A percentile compares a stretch with the other conserved stretches of the same genome.
Conservation (phyloP, 2,888 invertebrate genomes). For the Netelia fuscicornis region DNA sequence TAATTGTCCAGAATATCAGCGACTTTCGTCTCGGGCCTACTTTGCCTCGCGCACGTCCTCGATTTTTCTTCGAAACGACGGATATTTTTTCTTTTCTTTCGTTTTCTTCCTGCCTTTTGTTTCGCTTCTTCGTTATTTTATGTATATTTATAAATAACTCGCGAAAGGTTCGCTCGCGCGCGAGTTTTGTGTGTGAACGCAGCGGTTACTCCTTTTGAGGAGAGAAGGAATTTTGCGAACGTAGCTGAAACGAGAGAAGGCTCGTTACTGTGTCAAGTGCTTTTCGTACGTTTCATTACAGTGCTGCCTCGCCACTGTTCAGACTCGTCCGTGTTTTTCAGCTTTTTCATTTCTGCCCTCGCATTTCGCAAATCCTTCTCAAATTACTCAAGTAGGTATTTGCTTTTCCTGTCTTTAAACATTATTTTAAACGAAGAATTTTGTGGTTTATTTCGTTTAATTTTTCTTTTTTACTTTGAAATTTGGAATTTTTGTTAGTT, state of each 20-base stretch:
- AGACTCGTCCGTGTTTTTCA: neutral
- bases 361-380: too few species aligned
- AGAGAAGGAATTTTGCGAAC: slow-evolving; percentile 43
- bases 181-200: slow-evolving; percentile 20
- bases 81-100: slow-evolving; percentile 12
- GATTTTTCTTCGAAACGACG: slow-evolving; percentile 43
- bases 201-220: slow-evolving; percentile 55
- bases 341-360: too few species aligned
- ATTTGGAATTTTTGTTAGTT: too few species aligned
- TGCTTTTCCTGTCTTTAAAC: neutral
- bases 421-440: neutral
- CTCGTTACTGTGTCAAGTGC: slow-evolving; percentile 46
- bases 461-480: too few species aligned
- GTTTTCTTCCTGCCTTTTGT: slow-evolving; percentile 8
- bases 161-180: neutral
- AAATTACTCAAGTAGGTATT: neutral
- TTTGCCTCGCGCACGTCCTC: slow-evolving; percentile 42
- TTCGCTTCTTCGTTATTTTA: slow-evolving; percentile 32
- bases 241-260: slow-evolving; percentile 45
- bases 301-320: neutral
- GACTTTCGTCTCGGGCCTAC: slow-evolving; percentile 44
- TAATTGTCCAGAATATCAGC: slow-evolving; percentile 19
- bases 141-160: slow-evolving; percentile 43
- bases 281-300: neutral
- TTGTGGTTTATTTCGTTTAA: too few species aligned